Base-by-base conservation (phyloP, 1,140 invertebrate genomes). In the Cataglyphis hispanica region DNA sequence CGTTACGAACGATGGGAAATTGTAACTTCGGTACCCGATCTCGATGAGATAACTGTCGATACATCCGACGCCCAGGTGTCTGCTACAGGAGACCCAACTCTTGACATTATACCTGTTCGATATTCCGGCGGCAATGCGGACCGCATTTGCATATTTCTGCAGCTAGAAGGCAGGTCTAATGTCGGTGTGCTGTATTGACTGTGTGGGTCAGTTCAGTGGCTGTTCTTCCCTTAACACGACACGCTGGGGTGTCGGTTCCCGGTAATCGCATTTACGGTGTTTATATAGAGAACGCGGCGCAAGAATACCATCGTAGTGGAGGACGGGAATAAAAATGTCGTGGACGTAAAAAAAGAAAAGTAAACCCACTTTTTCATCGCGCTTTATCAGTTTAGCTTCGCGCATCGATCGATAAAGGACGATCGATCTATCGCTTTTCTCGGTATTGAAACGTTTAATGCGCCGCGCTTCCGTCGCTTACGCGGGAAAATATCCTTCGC, bases 41-140 rank as follows among this genome's bases (percentile, higher is more conserved):
- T 46, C 58, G 61, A 66, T 64, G 81, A 84, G 58, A 77, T 84
- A 77, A 84, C 72, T 84, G 78, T 84, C 72, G 72, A 77, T 84
- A 84, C 27, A 77, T 77, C 67, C 67, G 67, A 77, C 22, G 58
- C 58, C 58, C 81, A 84, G 72, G 56, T 84, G 81, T 64, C 34
- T 6, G 11, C 10, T 69, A 69, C 34, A 53, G 61, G 19, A 25
- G 40, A 34, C n/a, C 3, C 11, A 22, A 43, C 19, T 46, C 60
- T 53, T 58, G 72, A 63, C 72, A 56, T 84, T 77, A 74, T 64
- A 76, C 31, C n/a, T 84, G 34, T 34, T 84, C 60, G 58, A 84
- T 84, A 84, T 84, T 84, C 81, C 40, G 19, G 13, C 43, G 31
- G 46, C 72, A 64, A 77, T 84, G 19, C 81, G 31, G 66, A 5